Evolutionary conservation across 2,113 vertebrate species (phyloP).

Genomic region (Seriola rivoliana): DNA sequence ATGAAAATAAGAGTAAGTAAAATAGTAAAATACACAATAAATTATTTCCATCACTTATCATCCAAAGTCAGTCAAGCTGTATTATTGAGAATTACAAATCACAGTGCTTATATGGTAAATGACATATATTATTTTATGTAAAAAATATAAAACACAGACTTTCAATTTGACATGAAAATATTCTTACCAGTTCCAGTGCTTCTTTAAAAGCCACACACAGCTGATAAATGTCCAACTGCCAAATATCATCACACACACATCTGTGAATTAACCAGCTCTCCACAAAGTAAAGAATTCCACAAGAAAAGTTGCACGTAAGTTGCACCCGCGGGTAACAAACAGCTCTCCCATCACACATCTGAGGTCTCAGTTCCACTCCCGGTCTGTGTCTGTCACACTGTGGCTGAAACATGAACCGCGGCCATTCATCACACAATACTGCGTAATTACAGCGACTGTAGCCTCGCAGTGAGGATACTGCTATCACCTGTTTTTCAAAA

Average conservation of each 20-base stretch:
- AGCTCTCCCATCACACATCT: slow-evolving; percentile 47
- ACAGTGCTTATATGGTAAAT: background rate
- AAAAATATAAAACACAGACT: background rate
- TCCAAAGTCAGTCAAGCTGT: background rate
- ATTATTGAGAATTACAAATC: slow-evolving; percentile 1
- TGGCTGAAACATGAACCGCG: slow-evolving; percentile 42
- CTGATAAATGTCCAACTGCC: background rate
- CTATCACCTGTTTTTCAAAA: slow-evolving; percentile 4
- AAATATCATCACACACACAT: background rate
- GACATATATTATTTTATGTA: too few species aligned
- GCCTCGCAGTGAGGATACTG: slow-evolving; percentile 30
- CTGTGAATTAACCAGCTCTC: background rate
- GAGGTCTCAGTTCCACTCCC: slow-evolving; percentile 41
- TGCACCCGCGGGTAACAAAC: slow-evolving; percentile 22
- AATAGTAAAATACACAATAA: background rate
- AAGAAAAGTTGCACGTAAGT: background rate
- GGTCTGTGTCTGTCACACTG: slow-evolving; percentile 54
- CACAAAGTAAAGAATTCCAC: background rate
- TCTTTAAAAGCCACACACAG: slow-evolving; percentile 9
- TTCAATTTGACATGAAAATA: background rate
- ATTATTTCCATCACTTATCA: background rate
- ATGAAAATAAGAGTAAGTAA: background rate
- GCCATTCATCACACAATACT: slow-evolving; percentile 56
- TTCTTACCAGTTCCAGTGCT: slow-evolving; percentile 11
- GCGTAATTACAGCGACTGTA: slow-evolving; percentile 44